Evolutionary conservation across 2,888 invertebrate genomes (phyloP), one percentile per base, ranked within the genome.

Genomic region (Taenaris catops): DNA sequence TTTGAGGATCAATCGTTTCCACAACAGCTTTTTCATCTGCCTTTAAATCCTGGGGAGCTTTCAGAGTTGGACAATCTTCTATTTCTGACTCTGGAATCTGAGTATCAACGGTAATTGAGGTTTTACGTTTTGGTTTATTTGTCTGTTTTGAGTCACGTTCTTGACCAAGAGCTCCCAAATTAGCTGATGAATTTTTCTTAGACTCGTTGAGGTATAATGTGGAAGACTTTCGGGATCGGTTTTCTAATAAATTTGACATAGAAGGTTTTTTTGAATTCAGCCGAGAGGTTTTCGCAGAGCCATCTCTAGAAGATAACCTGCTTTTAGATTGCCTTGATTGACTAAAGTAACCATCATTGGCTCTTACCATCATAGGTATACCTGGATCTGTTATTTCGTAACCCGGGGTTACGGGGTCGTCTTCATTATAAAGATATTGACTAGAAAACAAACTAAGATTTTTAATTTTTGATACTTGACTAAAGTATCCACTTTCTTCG

Each of bases 311-410:
- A 8, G 83, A 73, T 6, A 80, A 11, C 45, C 61, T 68, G 42
- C 80, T 86, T 52, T 54, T 70, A 1, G 86, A 83, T 51, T 83
- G 84, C 23, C 80, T 63, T 1, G 84, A 84, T 31, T 87, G 88
- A 50, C 88, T 89, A 51, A 87, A 91, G 69, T 90, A 91, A 1
- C 90, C 91, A 50, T 91, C 91, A 44, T 91, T 91, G 4, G 89
- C 87, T 40, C 81, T 63, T 10, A 89, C 59, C 87, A 93, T 87
- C 92, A 92, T 93, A 0, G 92, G 92, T 3, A 90, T 84, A 29
- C 90, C 91, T 0, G 92, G 91, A 42, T 91, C 91, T 1, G 88
- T 89, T 10, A 92, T 90, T 68, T 91, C 90, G 53, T 91, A 91
- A 12, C 91, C 91, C 0, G 90, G 72, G 25, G 88, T 89, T 3